These are phyloP conservation scores for Petrolisthes manimaculis DNA, from an alignment of 2,888 invertebrate genomes.

Conservation along the genomic window DNA sequence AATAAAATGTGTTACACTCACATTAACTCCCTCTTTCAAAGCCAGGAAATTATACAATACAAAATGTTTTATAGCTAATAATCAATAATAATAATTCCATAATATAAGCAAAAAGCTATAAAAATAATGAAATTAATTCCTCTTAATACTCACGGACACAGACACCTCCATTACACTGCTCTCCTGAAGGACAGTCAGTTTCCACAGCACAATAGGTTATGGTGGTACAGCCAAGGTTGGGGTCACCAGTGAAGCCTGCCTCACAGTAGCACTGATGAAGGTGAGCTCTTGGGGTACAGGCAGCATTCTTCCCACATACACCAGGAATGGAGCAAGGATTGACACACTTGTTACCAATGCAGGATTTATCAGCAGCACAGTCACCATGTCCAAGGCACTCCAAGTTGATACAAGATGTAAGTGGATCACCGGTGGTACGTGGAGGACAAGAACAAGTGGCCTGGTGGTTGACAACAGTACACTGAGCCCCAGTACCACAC, in stretches of 20 bases:
- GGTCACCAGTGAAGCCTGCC: constrained; percentile 84
- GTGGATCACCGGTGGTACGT: constrained; percentile 67
- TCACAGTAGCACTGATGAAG: constrained; percentile 81
- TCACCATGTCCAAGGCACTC: constrained; percentile 82
- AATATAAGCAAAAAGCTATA: not conserved
- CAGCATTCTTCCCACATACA: constrained; percentile 82
- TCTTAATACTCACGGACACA: constrained; percentile 77
- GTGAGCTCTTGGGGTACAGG: constrained; percentile 82
- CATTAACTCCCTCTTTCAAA: not conserved
- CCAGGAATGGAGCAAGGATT: constrained; percentile 85
- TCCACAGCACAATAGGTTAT: constrained; percentile 87
- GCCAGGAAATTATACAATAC: not conserved
- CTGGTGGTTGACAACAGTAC: constrained; percentile 80
- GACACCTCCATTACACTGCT: constrained; percentile 85
- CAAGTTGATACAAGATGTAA: constrained; percentile 78
- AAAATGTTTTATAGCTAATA: not conserved
- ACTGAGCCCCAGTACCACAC: constrained; percentile 79
- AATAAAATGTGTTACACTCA: too few species aligned
- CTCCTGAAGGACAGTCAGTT: constrained; percentile 85
- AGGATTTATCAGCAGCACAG: constrained; percentile 78
- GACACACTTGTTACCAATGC: constrained; percentile 83
- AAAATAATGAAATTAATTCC: too few species aligned
- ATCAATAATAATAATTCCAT: not conserved
- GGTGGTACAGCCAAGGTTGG: constrained; percentile 83
- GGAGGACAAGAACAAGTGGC: constrained; percentile 79